Percentiles rank a stretch among this genome's conserved stretches.
Evolutionary conservation across 2,888 invertebrate species (phyloP).

Genomic region (Tillus elongatus): DNA sequence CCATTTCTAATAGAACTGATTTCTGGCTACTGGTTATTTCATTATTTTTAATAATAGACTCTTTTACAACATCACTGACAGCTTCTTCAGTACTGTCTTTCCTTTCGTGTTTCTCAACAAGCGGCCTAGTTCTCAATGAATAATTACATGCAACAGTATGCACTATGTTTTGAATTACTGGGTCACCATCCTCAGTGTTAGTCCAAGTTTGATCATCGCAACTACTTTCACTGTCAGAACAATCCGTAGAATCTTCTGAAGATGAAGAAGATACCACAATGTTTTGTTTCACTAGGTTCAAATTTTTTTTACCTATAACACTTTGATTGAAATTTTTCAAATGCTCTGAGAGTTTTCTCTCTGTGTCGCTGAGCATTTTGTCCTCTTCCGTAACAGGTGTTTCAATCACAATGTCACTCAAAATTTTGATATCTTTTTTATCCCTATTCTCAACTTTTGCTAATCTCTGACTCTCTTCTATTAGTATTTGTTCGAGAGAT

Average conservation of each 20-base stretch:
- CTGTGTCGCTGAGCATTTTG: slow-evolving; percentile 3
- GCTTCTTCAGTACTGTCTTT: no score
- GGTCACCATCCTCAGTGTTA: not conserved
- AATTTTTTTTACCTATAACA: slow-evolving; percentile 34
- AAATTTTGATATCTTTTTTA: slow-evolving; percentile 10
- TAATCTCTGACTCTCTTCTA: slow-evolving; percentile 30
- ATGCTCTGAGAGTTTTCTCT: slow-evolving; percentile 13
- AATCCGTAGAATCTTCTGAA: not conserved
- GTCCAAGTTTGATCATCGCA: not conserved
- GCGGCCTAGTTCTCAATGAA: no score
- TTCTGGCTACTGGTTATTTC: no score
- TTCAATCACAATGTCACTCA: slow-evolving; percentile 14
- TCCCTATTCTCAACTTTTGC: slow-evolving; percentile 16
- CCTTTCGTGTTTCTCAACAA: no score
- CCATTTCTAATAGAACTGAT: no score
- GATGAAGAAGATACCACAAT: not conserved
- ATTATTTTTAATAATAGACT: no score
- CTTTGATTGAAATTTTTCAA: slow-evolving; percentile 26
- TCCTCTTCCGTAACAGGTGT: slow-evolving; percentile 6
- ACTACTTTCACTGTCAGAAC: slow-evolving; percentile 2
- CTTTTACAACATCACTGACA: no score
- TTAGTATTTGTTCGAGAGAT: slow-evolving; percentile 26
- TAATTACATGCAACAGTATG: no score
- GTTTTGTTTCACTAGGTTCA: slow-evolving; percentile 27
- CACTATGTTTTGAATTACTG: no score